phyloP scores from a whole-genome alignment of 2,888 invertebrate species.

The Drosophila dives region DNA sequence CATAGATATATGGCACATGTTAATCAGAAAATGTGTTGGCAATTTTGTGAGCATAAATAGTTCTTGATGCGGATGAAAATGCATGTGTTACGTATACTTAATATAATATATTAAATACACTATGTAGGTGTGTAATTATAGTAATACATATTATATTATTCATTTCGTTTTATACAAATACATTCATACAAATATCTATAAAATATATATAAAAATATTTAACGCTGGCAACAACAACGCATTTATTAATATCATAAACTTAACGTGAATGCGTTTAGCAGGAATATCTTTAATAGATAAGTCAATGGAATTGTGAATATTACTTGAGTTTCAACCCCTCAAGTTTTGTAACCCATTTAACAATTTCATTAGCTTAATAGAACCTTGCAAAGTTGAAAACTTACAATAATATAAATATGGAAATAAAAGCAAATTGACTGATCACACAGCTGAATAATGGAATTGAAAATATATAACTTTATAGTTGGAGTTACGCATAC shows the following conservation, averaged over 20 bases:
- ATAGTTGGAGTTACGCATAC: slow-evolving; percentile 4
- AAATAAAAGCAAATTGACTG: too few species aligned
- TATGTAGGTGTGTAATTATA: slow-evolving; percentile 9
- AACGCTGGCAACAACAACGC: slow-evolving; percentile 56
- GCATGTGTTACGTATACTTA: slow-evolving; percentile 13
- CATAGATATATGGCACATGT: slow-evolving; percentile 52
- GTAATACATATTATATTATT: slow-evolving; percentile 31
- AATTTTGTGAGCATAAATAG: slow-evolving; percentile 41
- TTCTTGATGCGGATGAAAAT: slow-evolving; percentile 31
- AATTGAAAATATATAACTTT: slow-evolving; percentile 7
- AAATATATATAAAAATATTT: slow-evolving; percentile 67
- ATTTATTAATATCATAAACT: slow-evolving; percentile 54
- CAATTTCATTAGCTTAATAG: background rate
- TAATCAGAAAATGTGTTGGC: slow-evolving; percentile 41
- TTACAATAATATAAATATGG: background rate
- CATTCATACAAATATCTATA: slow-evolving; percentile 65
- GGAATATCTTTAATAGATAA: slow-evolving; percentile 32
- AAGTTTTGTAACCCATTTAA: background rate
- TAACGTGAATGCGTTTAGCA: slow-evolving; percentile 56
- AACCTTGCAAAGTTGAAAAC: background rate
- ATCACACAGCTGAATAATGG: background rate
- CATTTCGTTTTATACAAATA: slow-evolving; percentile 25
- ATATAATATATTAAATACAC: slow-evolving; percentile 1
- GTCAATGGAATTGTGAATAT: slow-evolving; percentile 19
- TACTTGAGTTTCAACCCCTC: background rate